Evolutionary conservation across 1,140 invertebrate genomes (phyloP).

Genomic region (Eubasilissa regina): DNA sequence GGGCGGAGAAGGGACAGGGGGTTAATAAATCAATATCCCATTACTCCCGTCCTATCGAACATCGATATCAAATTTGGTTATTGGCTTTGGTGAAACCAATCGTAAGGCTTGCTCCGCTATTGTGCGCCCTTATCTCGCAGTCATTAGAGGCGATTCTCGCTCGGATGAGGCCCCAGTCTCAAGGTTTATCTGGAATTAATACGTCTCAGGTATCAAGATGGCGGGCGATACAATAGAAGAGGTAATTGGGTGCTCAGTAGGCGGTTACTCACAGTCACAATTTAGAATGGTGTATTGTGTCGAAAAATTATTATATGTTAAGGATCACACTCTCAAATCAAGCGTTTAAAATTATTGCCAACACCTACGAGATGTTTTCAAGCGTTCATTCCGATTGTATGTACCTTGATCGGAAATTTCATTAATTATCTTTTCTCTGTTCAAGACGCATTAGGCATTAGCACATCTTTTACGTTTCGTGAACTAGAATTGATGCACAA

Average conservation of each 20-base stretch:
- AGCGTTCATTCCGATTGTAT: no score
- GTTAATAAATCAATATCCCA: constrained; percentile 60
- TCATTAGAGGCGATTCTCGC: constrained; percentile 47
- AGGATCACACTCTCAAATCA: no score
- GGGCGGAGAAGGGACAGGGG: neutral
- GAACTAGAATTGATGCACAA: no score
- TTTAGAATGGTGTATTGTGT: no score
- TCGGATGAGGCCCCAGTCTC: constrained; percentile 2
- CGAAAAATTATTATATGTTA: no score
- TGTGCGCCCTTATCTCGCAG: constrained; percentile 56
- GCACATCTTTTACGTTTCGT: no score
- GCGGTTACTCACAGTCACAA: neutral
- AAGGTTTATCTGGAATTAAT: constrained; percentile 48
- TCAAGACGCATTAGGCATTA: no score
- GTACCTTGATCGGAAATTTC: no score
- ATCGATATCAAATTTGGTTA: constrained; percentile 61
- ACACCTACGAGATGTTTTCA: no score
- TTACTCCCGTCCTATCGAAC: constrained; percentile 58
- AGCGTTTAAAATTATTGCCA: no score
- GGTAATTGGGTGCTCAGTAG: constrained; percentile 32
- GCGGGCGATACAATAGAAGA: constrained; percentile 27
- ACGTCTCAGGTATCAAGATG: constrained; percentile 49
- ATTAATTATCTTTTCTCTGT: no score
- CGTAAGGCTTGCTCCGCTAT: constrained; percentile 42
- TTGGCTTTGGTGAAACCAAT: constrained; percentile 56